phyloP scores from a whole-genome alignment of 2,797 vertebrate species.

The Gymnopithys bicolor region DNA sequence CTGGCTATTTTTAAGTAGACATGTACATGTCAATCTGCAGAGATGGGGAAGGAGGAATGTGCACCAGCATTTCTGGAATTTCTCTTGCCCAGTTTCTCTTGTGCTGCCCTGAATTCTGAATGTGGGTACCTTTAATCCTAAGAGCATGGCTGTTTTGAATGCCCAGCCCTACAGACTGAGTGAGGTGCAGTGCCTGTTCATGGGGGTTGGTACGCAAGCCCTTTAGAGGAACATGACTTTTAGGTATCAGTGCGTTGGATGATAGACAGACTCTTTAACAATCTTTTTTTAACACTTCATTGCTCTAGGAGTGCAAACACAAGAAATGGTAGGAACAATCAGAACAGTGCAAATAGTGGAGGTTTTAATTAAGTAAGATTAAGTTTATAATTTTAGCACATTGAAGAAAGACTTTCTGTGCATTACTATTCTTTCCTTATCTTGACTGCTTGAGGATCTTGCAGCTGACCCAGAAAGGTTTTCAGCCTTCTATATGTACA shows the following conservation, averaged over 20 bases:
- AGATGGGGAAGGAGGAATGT: neutral
- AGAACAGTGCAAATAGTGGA: slow-evolving; percentile 23
- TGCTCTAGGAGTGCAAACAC: slow-evolving; percentile 14
- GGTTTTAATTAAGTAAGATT: slow-evolving; percentile 36
- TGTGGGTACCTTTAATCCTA: neutral
- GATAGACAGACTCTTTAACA: neutral
- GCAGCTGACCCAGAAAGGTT: neutral
- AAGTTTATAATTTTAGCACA: slow-evolving; percentile 14
- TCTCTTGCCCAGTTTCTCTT: neutral
- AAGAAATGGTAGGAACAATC: neutral
- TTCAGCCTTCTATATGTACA: neutral
- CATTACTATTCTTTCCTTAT: neutral
- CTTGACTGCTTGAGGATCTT: neutral
- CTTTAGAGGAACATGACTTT: neutral
- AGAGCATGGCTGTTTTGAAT: neutral
- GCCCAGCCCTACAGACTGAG: neutral
- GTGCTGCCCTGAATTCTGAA: neutral
- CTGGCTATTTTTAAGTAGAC: neutral
- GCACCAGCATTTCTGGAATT: neutral
- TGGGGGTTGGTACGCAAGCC: neutral
- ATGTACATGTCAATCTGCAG: rapidly evolving
- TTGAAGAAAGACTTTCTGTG: neutral
- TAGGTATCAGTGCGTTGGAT: neutral
- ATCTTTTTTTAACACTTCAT: neutral
- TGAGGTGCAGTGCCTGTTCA: rapidly evolving